phyloP scores from a whole-genome alignment of 2,888 invertebrate genomes.

The Polydrusus tereticollis region DNA sequence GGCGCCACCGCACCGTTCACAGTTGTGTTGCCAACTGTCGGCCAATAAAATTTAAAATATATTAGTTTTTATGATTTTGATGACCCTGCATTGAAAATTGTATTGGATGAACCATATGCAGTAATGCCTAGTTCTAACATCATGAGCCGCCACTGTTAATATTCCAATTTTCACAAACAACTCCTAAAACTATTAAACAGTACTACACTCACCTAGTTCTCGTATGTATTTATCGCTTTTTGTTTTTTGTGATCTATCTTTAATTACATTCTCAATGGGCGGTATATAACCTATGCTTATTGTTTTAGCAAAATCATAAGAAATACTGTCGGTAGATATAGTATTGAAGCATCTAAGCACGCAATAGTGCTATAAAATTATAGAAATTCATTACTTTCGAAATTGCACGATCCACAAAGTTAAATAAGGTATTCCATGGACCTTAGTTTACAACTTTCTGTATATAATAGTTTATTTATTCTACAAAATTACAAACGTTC shows the following conservation, averaged over 20 bases:
- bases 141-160: no score
- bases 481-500: not conserved
- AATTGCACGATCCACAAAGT: conserved; percentile 28
- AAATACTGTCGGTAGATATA: conserved; percentile 8
- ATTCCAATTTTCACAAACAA: no score
- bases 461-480: conserved; percentile 6
- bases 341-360: conserved; percentile 26
- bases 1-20: no score
- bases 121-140: no score
- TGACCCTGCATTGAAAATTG: no score
- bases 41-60: no score
- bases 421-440: conserved; percentile 32
- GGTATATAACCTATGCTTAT: conserved; percentile 16
- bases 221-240: not conserved
- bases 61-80: no score
- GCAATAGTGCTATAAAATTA: conserved; percentile 42
- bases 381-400: conserved; percentile 38
- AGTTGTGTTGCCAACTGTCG: no score
- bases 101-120: no score
- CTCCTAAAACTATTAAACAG: no score
- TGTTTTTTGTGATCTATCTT: not conserved
- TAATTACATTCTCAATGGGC: not conserved
- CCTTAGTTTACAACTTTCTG: conserved; percentile 15
- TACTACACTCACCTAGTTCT: no score
- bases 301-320: conserved; percentile 9